Evolutionary conservation across 2,888 invertebrate species (phyloP).

Genomic region (Monoplex corrugatus): DNA sequence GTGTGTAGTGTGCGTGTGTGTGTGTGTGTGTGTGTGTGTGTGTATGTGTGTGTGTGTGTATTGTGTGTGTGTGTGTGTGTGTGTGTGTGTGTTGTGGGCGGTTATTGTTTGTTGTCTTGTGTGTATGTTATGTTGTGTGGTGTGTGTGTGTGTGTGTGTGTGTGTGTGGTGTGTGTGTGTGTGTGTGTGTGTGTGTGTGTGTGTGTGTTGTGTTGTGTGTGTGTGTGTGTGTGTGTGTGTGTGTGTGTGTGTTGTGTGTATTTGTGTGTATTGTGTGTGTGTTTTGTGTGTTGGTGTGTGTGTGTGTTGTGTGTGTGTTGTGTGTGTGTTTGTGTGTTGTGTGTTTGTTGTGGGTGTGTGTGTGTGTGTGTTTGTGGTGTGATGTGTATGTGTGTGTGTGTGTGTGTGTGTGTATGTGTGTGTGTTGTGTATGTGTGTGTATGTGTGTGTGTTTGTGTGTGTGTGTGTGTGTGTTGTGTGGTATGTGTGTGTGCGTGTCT

Average conservation of each 20-base stretch:
- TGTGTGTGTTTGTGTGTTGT: too few species aligned
- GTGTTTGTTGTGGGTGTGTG: too few species aligned
- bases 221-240: too few species aligned
- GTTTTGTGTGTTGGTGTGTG: too few species aligned
- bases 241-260: too few species aligned
- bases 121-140: not conserved
- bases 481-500: not conserved
- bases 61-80: not conserved
- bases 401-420: slow-evolving; percentile 10
- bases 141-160: not conserved
- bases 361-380: too few species aligned
- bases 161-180: not conserved
- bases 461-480: not conserved
- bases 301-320: too few species aligned
- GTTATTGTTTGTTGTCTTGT: not conserved
- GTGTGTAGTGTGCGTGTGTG: too few species aligned
- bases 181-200: too few species aligned
- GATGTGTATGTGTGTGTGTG: not conserved
- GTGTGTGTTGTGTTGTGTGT: too few species aligned
- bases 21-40: slow-evolving; percentile 5
- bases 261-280: too few species aligned
- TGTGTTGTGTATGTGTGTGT: slow-evolving; percentile 11
- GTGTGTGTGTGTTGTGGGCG: too few species aligned
- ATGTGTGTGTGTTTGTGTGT: not conserved
- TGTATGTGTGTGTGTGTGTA: not conserved